phyloP scores from a whole-genome alignment of 2,888 invertebrate genomes.

The Caenorhabditis zanzibari region DNA sequence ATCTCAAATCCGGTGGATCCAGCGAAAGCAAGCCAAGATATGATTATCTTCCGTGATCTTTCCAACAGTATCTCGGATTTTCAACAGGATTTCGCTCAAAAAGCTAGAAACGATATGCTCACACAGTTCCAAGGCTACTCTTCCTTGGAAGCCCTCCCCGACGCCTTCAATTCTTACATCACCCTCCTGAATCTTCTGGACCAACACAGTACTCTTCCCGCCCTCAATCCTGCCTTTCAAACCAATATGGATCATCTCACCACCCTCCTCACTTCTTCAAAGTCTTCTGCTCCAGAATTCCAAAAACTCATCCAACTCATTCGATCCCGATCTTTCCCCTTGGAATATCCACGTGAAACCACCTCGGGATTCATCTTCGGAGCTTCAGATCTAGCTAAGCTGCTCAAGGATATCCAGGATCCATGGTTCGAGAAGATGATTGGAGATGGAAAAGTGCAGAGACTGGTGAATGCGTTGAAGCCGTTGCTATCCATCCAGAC shows the following conservation, averaged over 20 bases:
- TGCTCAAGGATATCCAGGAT: neutral
- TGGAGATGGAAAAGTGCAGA: neutral
- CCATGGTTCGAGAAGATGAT: slow-evolving; percentile 1
- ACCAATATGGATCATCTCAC: neutral
- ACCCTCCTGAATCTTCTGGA: neutral
- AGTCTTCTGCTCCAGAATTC: too few relatives aligned
- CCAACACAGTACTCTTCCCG: neutral
- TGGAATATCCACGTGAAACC: neutral
- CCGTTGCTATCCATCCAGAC: neutral
- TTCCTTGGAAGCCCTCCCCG: neutral
- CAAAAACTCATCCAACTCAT: too few relatives aligned
- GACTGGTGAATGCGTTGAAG: neutral
- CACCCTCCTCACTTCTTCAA: neutral
- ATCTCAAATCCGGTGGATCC: too few relatives aligned
- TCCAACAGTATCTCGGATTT: too few relatives aligned
- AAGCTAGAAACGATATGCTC: neutral
- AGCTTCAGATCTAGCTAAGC: neutral
- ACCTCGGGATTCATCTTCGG: neutral
- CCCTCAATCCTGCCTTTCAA: neutral
- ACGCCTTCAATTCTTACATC: neutral
- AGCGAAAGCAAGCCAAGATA: too few relatives aligned
- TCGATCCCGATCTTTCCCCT: neutral
- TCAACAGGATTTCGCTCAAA: too few relatives aligned
- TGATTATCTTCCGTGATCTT: too few relatives aligned
- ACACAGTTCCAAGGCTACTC: neutral